Evolutionary conservation across 2,797 vertebrate genomes (phyloP), one percentile per base, ranked within the genome.

Genomic region (Gallinago nigripennis): DNA sequence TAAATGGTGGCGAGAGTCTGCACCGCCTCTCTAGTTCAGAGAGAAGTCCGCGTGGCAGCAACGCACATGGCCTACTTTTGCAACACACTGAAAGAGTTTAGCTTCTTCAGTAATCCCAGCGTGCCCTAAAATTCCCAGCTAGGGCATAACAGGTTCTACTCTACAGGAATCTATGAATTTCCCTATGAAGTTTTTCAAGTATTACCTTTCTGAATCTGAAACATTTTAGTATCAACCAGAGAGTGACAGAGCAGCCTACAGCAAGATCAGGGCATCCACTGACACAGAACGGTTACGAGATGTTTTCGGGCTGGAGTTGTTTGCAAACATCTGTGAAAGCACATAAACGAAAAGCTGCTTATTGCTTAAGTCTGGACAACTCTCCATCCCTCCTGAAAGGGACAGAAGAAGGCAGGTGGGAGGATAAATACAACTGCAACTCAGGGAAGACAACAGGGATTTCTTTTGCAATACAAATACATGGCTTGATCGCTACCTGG

Each of bases 261-360:
- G 61, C 57, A 37, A 50, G 51, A 70, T 15, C 20, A 12, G 35
- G 37, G 39, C 33, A 30, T 39, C 12, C 3, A 54, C 0, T 23
- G 27, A 6, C 35, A 6, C 35, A 11, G 24, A 30, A 17, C 2
- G 54, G 33, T 21, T 21, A 9, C 0, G 1, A 54, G 86, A 43
- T 13, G 53, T 31, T 56, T 33, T 71, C 14, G 24, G 80, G 46
- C 27, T n/a, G 39, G n/a, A 60, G 75, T 3, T 23, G 27, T 25
- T 41, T 16, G 20, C 35, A 37, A 65, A 37, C 11, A 28, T 12
- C 35, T 66, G 43, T 31, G 76, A 69, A 48, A 77, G 37, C 54
- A 76, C 68, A 37, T 7, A 14, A 8, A 79, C 0, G 0, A 75
- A 83, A 86, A 82, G 7, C 50, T 46, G 37, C 71, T 69, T 28